A percentile compares a stretch with the other conserved stretches of the same genome.
These are phyloP conservation scores for Prosapia bicincta DNA, from an alignment of 2,888 invertebrate genomes.

Conservation along the genomic window DNA sequence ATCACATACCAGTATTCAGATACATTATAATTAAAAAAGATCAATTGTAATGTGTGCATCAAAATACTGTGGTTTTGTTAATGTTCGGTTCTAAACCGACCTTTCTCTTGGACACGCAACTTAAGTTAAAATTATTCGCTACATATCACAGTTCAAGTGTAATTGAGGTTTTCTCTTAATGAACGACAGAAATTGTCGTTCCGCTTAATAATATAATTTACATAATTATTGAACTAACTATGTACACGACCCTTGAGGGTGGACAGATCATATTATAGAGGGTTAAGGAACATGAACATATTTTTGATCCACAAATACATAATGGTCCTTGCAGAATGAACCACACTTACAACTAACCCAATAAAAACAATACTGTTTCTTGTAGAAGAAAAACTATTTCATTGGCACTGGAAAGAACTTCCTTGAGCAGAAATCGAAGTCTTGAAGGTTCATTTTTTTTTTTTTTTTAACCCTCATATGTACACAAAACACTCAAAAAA, in stretches of 20 bases:
- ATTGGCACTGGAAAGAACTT: conserved; percentile 30
- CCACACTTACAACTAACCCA: conserved; percentile 25
- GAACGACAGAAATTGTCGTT: conserved; percentile 27
- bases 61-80: conserved; percentile 43
- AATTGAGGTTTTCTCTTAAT: conserved; percentile 32
- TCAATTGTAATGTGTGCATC: conserved; percentile 30
- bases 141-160: conserved; percentile 51
- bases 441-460: neutral
- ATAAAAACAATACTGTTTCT: conserved; percentile 27
- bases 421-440: neutral
- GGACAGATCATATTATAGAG: conserved; percentile 39
- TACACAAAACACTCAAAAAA: neutral
- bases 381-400: conserved; percentile 20
- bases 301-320: conserved; percentile 20
- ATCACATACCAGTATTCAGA: conserved; percentile 46
- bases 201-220: conserved; percentile 35
- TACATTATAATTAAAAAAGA: conserved; percentile 41
- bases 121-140: conserved; percentile 41
- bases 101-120: conserved; percentile 40
- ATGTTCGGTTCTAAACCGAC: conserved; percentile 44
- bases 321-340: conserved; percentile 8
- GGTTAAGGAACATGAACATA: conserved; percentile 37
- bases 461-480: neutral
- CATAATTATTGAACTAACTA: conserved; percentile 39
- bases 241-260: conserved; percentile 41